Conservation (phyloP, 2,113 vertebrate genomes). For the Fulica atra region DNA sequence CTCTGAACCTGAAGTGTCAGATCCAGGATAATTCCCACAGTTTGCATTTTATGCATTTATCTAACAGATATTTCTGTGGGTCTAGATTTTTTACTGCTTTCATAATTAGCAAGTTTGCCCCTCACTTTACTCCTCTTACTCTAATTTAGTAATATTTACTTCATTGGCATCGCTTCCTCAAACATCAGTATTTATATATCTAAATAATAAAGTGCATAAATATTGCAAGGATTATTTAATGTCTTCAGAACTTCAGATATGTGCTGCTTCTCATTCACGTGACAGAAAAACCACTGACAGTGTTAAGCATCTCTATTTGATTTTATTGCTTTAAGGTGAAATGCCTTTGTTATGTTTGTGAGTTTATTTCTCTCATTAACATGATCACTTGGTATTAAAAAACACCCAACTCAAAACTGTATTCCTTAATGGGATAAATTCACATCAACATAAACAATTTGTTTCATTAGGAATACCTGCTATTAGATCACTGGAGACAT, state of each 20-base stretch:
- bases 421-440: neutral
- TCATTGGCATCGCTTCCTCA: neutral
- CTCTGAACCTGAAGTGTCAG: neutral
- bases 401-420: neutral
- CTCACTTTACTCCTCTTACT: conserved; percentile 2
- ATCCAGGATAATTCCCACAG: neutral
- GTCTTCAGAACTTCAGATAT: neutral
- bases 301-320: neutral
- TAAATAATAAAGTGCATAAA: neutral
- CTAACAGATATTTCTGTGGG: neutral
- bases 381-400: neutral
- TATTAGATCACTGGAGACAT: neutral
- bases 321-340: conserved; percentile 4
- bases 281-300: neutral
- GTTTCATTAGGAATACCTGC: neutral
- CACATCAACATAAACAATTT: neutral
- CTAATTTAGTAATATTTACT: conserved; percentile 1
- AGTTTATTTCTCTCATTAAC: conserved; percentile 4
- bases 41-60: neutral
- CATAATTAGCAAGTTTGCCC: neutral
- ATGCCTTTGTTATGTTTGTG: neutral
- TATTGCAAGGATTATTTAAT: conserved; percentile 18
- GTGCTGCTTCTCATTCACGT: neutral
- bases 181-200: neutral
- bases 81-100: neutral